Percentiles rank a stretch among this genome's conserved stretches.
phyloP scores from a whole-genome alignment of 2,888 invertebrate genomes.

The Eulithis prunata region DNA sequence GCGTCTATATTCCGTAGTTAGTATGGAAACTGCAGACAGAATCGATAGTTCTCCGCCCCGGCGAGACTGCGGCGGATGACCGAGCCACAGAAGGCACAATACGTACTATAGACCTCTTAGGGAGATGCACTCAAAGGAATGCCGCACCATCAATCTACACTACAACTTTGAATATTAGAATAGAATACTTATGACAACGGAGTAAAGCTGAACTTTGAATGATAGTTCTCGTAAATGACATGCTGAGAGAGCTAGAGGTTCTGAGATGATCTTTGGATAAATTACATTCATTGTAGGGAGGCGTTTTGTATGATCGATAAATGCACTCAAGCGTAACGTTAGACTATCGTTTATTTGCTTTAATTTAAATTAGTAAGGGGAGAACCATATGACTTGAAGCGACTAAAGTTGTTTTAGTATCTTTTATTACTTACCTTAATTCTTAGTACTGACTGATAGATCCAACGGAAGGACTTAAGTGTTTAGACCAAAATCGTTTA shows the following conservation, averaged over 20 bases:
- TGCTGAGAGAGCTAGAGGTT: background rate
- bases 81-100: slow-evolving; percentile 44
- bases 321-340: slow-evolving; percentile 2
- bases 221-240: slow-evolving; percentile 5
- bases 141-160: slow-evolving; percentile 40
- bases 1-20: slow-evolving; percentile 68
- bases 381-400: background rate
- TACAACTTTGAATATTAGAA: slow-evolving; percentile 18
- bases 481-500: too few relatives aligned
- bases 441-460: too few relatives aligned
- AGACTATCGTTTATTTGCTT: background rate
- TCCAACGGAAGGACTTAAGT: too few relatives aligned
- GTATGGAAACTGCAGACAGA: slow-evolving; percentile 72
- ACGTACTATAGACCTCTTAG: slow-evolving; percentile 9
- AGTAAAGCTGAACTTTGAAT: slow-evolving; percentile 19
- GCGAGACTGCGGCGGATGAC: slow-evolving; percentile 52
- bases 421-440: too few relatives aligned
- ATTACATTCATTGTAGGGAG: slow-evolving; percentile 11
- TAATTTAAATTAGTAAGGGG: background rate
- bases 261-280: slow-evolving; percentile 15
- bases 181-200: slow-evolving; percentile 24
- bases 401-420: too few relatives aligned
- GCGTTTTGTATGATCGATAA: slow-evolving; percentile 9
- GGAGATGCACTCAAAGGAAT: slow-evolving; percentile 59
- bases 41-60: slow-evolving; percentile 70